Evolutionary conservation across 2,797 vertebrate genomes (phyloP), one percentile per base, ranked within the genome.

Genomic region (Oceanodroma leucorhoa): DNA sequence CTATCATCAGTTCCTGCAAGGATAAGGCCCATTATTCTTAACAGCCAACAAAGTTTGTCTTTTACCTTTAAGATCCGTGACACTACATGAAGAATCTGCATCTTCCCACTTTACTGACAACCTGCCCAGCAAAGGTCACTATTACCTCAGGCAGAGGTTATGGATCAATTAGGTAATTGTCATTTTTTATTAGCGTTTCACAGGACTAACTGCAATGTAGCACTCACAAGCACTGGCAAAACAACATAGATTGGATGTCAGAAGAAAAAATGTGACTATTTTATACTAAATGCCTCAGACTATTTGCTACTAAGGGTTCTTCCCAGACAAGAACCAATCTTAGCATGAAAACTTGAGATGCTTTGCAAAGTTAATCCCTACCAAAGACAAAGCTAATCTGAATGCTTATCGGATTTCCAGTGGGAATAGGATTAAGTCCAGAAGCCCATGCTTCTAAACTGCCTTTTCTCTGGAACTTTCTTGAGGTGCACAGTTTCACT

Each of bases 351-450:
- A 87, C 18, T n/a, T 17, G 70, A 40, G 78, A 62, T 83, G 77
- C 78, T 46, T 70, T 20, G 8, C 36, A 40, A 36, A 70, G 72
- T 58, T 72, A 91, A 93, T 73, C 90, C 89, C 73, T 48, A 43
- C 40, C 57, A 45, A 90, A 91, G 61, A 17, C 69, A 30, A 79
- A 40, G 40, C 41, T 81, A 27, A 93, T 77, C 62, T 51, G 71
- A 76, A 66, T 0, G 16, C 43, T 73, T 9, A 78, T 60, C 3
- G 40, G 87, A 73, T 94, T 96, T 60, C 94, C 83, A 93, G 36
- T 9, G 38, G 90, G 86, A 96, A 89, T 2, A 79, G 73, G 94
- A 94, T 96, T 87, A 91, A 73, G 38, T 4, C 36, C 58, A 45
- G 58, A 26, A 78, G 83, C n/a, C 19, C 34, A 14, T 0, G 3